Evolutionary conservation across 2,113 vertebrate species (phyloP), one percentile per base, ranked within the genome.

Genomic region (Cranoglanis bouderius): DNA sequence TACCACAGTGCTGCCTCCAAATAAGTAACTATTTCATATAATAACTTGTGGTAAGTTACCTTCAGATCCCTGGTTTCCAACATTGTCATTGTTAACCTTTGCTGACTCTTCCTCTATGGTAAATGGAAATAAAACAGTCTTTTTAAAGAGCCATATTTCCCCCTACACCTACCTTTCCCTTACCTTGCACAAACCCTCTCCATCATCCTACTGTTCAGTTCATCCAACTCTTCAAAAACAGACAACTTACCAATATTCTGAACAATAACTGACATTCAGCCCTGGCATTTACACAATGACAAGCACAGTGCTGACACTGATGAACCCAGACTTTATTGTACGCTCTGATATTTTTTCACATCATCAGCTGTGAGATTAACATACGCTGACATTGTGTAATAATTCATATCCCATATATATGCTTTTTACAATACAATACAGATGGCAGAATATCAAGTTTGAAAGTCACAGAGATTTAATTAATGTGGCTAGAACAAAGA

Each of bases 191-290:
- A 77, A 46, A 77, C 49, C 29, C 49, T 21, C 29, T 35, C 8
- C 2, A 13, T 21, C 51, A 35, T 81, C 29, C 16, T 18, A 21
- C 40, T 77, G 74, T 77, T n/a, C 43, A 16, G 75, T 35, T 82
- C 32, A 82, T 57, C 12, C 78, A 82, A 57, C n/a, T 82, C 51
- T 24, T 9, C 9, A 82, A 80, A 53, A 53, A 80, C 46, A 78
- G 75, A 49, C 46, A 78, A 78, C 9, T 57, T 32, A 82, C 51
- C 8, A 1, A 82, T 86, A 77, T 61, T 49, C 57, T 63, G 63
- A 80, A 85, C 53, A 81, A 86, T 80, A 84, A 72, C 85, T 91
- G 87, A 74, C 67, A 59, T 86, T 67, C 46, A 80, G 35, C 46
- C n/a, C 40, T 61, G 51, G 24, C 57, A 77, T 90, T 88, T 86